These are phyloP conservation scores for Zaprionus obscuricornis DNA, from an alignment of 2,888 invertebrate genomes.

Conservation along the genomic window DNA sequence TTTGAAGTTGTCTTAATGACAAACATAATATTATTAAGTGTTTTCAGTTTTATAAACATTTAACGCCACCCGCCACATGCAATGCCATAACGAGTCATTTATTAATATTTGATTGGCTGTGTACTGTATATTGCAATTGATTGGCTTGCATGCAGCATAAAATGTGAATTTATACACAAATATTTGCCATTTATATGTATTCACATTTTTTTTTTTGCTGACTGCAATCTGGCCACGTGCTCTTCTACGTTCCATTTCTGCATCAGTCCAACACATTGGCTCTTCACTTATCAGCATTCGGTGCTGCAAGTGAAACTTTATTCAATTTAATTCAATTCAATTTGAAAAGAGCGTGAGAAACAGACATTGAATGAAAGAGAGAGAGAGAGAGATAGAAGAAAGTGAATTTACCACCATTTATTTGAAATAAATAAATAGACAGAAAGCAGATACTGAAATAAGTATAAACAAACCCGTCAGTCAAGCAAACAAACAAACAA, in stretches of 20 bases:
- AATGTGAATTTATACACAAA: constrained; percentile 36
- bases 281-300: constrained; percentile 7
- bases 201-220: constrained; percentile 2
- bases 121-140: constrained; percentile 23
- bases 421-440: constrained; percentile 63
- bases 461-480: constrained; percentile 59
- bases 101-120: constrained; percentile 45
- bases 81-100: constrained; percentile 36
- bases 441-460: constrained; percentile 50
- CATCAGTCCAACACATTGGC: background rate
- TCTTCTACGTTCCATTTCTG: background rate
- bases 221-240: background rate
- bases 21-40: constrained; percentile 42
- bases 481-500: constrained; percentile 47
- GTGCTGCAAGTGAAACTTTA: constrained; percentile 38
- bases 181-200: constrained; percentile 53
- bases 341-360: constrained; percentile 43
- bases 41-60: constrained; percentile 33
- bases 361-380: background rate
- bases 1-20: too few species aligned
- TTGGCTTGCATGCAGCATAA: constrained; percentile 32
- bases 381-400: background rate
- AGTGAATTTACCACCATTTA: constrained; percentile 48
- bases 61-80: too few species aligned
- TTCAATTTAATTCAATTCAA: constrained; percentile 66